Conservation (phyloP, 2,797 vertebrate genomes). For the Tarsius wallacei region DNA sequence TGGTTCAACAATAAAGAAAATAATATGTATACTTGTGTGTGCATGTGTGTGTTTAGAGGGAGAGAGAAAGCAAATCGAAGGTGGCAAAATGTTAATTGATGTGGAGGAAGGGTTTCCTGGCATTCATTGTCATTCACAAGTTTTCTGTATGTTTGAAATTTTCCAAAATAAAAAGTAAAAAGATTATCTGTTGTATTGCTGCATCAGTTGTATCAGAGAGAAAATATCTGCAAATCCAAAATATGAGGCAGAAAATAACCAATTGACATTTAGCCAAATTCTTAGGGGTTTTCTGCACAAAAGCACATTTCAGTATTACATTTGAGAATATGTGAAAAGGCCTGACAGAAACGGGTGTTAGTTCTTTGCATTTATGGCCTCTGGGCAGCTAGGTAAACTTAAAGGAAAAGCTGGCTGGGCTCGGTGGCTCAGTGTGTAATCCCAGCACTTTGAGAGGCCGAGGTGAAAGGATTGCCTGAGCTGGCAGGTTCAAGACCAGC, state of each 20-base stretch:
- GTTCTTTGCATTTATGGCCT: background rate
- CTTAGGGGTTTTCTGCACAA: background rate
- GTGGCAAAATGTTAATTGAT: background rate
- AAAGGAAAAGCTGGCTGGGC: background rate
- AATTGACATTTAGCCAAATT: background rate
- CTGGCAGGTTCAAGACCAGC: too few species aligned
- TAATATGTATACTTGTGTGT: background rate
- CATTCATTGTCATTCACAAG: background rate
- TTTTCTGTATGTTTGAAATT: slow-evolving; percentile 32
- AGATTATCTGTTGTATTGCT: background rate
- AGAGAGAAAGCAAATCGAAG: background rate
- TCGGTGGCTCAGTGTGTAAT: too few species aligned
- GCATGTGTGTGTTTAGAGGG: background rate
- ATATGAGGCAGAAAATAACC: background rate
- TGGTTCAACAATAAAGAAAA: background rate
- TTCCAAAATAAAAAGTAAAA: slow-evolving; percentile 30
- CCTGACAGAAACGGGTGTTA: background rate
- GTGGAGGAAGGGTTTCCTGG: background rate
- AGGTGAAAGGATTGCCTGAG: too few species aligned
- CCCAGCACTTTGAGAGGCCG: too few species aligned
- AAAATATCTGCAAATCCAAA: background rate
- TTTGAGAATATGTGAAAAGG: background rate
- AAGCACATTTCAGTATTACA: background rate
- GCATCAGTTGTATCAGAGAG: slow-evolving; percentile 13
- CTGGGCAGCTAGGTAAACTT: background rate